A percentile compares a stretch with the other conserved stretches of the same genome.
phyloP scores from a whole-genome alignment of 2,797 vertebrate genomes.

The Paguma larvata region DNA sequence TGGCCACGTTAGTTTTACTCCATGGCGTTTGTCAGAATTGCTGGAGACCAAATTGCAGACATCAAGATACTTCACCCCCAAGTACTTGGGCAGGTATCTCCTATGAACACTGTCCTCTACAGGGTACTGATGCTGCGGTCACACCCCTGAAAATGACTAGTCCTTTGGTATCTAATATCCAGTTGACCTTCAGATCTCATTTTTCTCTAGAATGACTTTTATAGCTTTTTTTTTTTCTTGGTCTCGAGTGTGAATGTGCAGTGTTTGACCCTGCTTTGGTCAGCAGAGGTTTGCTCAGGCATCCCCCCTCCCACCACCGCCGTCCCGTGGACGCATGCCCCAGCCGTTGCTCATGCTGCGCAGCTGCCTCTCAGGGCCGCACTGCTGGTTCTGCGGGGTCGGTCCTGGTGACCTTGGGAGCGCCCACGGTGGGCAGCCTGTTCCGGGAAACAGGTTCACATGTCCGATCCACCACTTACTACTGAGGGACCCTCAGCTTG shows the following conservation, averaged over 20 bases:
- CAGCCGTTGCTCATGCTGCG: neutral
- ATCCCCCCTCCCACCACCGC: too few relatives aligned
- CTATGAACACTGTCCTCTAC: neutral
- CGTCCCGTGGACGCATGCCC: fast-evolving
- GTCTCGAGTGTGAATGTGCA: neutral
- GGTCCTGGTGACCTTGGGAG: neutral
- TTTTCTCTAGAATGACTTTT: neutral
- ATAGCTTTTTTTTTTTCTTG: neutral
- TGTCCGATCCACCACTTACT: neutral
- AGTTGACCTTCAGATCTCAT: neutral
- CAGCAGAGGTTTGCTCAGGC: neutral
- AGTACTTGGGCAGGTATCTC: neutral
- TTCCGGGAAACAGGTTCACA: neutral
- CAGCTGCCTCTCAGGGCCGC: neutral
- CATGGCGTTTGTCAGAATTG: neutral
- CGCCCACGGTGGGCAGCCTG: neutral
- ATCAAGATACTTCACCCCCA: neutral
- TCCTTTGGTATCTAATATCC: neutral
- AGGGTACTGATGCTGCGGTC: neutral
- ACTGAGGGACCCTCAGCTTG: neutral
- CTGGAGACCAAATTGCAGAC: neutral
- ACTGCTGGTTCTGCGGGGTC: neutral
- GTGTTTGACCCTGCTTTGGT: neutral
- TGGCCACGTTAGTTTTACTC: neutral
- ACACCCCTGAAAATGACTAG: neutral